Evolutionary conservation across 2,888 invertebrate genomes (phyloP), one percentile per base, ranked within the genome.

Genomic region (Pilophorus perplexus): DNA sequence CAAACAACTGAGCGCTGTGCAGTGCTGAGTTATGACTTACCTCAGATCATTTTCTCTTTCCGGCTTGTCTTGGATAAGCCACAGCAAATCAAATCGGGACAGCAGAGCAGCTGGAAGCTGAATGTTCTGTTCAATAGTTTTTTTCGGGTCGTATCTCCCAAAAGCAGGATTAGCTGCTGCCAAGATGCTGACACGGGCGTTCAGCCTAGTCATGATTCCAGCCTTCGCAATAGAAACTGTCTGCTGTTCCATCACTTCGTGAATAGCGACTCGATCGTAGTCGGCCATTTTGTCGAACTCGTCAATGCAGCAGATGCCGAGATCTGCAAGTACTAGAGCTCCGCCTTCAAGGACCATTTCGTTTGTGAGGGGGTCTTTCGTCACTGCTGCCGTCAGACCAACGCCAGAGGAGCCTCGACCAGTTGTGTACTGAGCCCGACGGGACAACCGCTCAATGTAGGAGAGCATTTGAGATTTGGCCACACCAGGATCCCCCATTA

Each of bases 241-340:
- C 80, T 99, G 99, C 75, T 99, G 99, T 80, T 99, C 99, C 95
- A 95, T 95, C 40, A 96, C 96, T 81, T 97, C 96, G 77, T 97
- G 96, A 73, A 97, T 95, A 64, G 96, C 93, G 0, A 94, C 94
- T 74, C 96, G 84, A 79, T 99, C 98, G 42, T 80, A 78, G 71
- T 99, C 98, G 54, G 94, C 91, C 98, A 99, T 97, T 81, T 99
- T 99, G 80, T 99, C 99, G 78, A 99, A 99, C 81, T 99, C 99
- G 77, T 99, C 99, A 77, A 99, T 99, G 78, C 98, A 99, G 78
- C 99, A 99, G 66, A 96, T 90, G 60, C 97, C 97, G 76, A 93
- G 90, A 79, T 98, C 97, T 1, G 97, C 96, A 71, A 98, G 79
- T 37, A 98, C 98, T 28, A 99, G 79, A 10, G 99, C 96, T 5